Base-by-base conservation (phyloP, 2,113 vertebrate species). In the Pterophyllum scalare region DNA sequence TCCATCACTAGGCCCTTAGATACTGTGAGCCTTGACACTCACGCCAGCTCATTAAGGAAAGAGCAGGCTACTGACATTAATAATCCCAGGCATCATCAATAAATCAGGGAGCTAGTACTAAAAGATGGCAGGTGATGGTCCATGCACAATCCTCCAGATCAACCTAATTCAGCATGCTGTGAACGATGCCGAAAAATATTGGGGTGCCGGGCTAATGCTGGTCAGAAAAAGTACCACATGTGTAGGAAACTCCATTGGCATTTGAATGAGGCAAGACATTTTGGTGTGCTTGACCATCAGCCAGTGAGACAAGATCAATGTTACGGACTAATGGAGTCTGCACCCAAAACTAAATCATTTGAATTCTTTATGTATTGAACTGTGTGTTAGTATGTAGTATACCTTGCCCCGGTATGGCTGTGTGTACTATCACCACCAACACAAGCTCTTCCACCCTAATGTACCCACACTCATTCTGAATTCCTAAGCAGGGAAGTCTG, bases 401-500 rank as follows among this genome's bases (percentile, higher is more conserved):
- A 70, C 81, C 28, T 87, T 62, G 31, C 85, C 77, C 82, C 17
- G 38, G 59, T 83, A 54, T 13, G 81, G 84, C 54, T 62, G 52
- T 33, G 40, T 79, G 87, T 80, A 77, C 90, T 77, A 90, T 67
- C 43, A 38, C 58, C 57, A 79, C 59, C 78, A 67, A 60, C 75
- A 59, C 70, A 75, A 81, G 17, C 64, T 57, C 77, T 84, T 79
- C 89, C 75, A 87, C 86, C 83, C 85, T 75, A 83, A 93, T 88
- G 80, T 82, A 88, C 84, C 86, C 81, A 87, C 77, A 88, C 75
- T 80, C 77, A 33, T 31, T 77, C 84, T 94, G 94, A 95, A 95
- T 95, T 90, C 93, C 94, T 95, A 89, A 95, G 92, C 92, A 95
- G 94, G 91, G 88, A 90, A 92, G 90, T 79, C 88, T 88, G 91